Percentiles rank a stretch among this genome's conserved stretches.
These are phyloP conservation scores for Periphyllus acericola DNA, from an alignment of 2,888 invertebrate genomes.

Conservation along the genomic window DNA sequence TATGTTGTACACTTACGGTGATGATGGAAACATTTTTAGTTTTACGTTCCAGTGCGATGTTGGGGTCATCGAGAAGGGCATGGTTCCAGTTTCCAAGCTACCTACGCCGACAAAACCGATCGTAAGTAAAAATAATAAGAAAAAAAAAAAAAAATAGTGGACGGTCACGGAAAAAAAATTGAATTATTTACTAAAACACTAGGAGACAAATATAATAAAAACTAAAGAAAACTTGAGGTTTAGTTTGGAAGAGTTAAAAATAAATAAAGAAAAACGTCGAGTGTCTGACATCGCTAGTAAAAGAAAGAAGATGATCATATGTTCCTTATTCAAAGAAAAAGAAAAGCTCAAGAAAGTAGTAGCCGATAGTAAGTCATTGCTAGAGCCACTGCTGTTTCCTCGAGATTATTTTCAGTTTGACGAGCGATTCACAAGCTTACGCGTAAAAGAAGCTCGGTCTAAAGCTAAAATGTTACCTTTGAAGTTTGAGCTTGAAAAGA, in stretches of 20 bases:
- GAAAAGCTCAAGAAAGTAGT: slow-evolving; percentile 72
- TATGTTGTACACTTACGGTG: slow-evolving; percentile 74
- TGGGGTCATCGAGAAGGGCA: not conserved
- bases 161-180: not conserved
- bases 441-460: slow-evolving; percentile 72
- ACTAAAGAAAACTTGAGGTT: slow-evolving; percentile 68
- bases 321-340: slow-evolving; percentile 71
- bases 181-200: not conserved
- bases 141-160: not conserved
- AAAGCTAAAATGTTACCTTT: slow-evolving; percentile 74
- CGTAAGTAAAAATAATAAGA: not conserved
- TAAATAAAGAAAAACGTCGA: slow-evolving; percentile 75
- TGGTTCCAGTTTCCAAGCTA: not conserved
- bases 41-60: slow-evolving; percentile 67
- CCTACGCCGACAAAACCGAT: not conserved
- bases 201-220: slow-evolving; percentile 60
- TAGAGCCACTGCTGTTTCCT: slow-evolving; percentile 71
- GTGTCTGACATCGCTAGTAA: slow-evolving; percentile 74
- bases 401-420: slow-evolving; percentile 76
- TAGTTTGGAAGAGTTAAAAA: slow-evolving; percentile 77
- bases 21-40: slow-evolving; percentile 82
- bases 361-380: slow-evolving; percentile 67
- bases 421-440: slow-evolving; percentile 73
- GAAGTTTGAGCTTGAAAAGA: slow-evolving; percentile 78
- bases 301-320: slow-evolving; percentile 73